Percentiles rank a stretch among this genome's conserved stretches.
phyloP scores from a whole-genome alignment of 2,113 vertebrate species.

The Siniperca chuatsi region DNA sequence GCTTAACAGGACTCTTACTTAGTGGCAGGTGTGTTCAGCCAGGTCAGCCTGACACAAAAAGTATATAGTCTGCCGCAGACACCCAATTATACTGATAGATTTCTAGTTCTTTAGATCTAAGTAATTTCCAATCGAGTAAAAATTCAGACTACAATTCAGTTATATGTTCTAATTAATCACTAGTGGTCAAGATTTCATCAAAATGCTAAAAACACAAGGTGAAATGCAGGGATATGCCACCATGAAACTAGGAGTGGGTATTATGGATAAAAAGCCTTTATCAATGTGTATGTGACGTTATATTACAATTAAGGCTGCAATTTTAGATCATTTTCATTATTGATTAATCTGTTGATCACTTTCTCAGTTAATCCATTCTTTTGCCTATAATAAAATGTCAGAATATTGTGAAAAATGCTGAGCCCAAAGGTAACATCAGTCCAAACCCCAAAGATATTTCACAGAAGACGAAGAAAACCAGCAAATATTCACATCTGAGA shows the following conservation, averaged over 20 bases:
- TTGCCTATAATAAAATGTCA: no score
- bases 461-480: not conserved
- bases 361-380: no score
- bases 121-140: not conserved
- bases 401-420: no score
- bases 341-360: no score
- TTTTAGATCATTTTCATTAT: not conserved
- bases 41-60: not conserved
- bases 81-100: no score
- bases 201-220: not conserved
- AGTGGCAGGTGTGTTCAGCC: not conserved
- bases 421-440: not conserved
- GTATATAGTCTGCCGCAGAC: not conserved
- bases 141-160: not conserved
- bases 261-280: not conserved
- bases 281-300: not conserved
- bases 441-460: no score
- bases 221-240: not conserved
- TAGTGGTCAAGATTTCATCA: not conserved
- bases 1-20: not conserved
- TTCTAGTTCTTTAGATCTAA: not conserved
- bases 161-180: not conserved
- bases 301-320: no score
- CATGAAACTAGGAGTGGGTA: not conserved
- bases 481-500: not conserved